Evolutionary conservation across 2,888 invertebrate genomes (phyloP), one percentile per base, ranked within the genome.

Genomic region (Tuberolachnus salignus): DNA sequence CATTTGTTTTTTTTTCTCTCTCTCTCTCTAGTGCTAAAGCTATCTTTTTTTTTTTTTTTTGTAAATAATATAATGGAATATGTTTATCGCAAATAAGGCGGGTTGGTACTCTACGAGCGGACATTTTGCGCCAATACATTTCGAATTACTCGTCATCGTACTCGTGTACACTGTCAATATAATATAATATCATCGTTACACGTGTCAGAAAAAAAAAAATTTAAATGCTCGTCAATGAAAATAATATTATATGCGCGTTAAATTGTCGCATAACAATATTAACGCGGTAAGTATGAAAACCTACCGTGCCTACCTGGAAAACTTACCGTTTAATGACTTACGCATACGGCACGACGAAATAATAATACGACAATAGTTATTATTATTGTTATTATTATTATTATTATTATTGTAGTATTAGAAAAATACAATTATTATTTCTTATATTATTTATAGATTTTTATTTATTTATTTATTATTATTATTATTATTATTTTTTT

Each of bases 201-300:
- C 63, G 51, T 53, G 73, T 73, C 72, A 63, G 51, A 51, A 63
- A 73, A 51, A 63, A 63, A 34, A 61, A 55, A 73, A 73, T 63
- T n/a, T 51, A 73, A 63, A 73, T 53, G 21, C 49, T 42, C 42
- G 63, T 63, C 63, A 63, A 63, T 42, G 34, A 63, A 63, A 61
- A 63, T 34, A 34, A 34, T 34, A 34, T 34, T 34, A 34, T 34
- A 34, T 34, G 34, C 34, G 34, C 34, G 34, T 34, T 34, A 34
- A 34, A 34, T 34, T 34, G 34, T 3, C 34, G 34, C 3, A 34
- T 34, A 34, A 34, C 3, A 34, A 34, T 34, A 34, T 34, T 34
- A 34, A 34, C 34, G 34, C 70, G 34, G 57, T 71, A 34, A 6
- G 34, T 34, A 34, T 6, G 57, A 71, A 71, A 59, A 57, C 44